Evolutionary conservation across 2,888 invertebrate genomes (phyloP), one percentile per base, ranked within the genome.

Genomic region (Dyspetes luteomarginatus): DNA sequence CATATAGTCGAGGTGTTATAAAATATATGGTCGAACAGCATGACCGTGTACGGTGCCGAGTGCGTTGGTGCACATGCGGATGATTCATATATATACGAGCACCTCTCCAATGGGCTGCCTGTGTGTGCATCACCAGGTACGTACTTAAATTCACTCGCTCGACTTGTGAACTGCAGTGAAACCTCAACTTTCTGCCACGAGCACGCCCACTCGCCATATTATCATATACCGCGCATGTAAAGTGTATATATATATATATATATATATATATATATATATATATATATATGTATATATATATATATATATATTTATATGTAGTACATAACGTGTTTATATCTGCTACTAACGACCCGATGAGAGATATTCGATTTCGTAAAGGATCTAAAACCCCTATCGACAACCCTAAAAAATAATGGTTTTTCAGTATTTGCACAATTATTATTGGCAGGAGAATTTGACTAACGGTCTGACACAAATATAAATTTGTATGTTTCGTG

Each of bases 61-160:
- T 50, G 50, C 17, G 24, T 26, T 43, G 43, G 43, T 26, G 68
- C 55, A 56, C 43, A 68, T 56, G 52, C 48, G 48, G 48, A 36
- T 60, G 9, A 4, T 15, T 15, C 36, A 52, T 62, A 41, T 50
- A 60, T 24, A 41, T 17, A 30, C 36, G 24, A 62, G 71, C 60
- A 50, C 71, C 60, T 72, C 30, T 50, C 30, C 48, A 9, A 65
- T 17, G 50, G 5, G 36, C 48, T 26, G 24, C 50, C 19, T 48
- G 30, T 24, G 9, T 41, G 30, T 56, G 28, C 28, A 56, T 36
- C n/a, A 3, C 9, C 50, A 5, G 55, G 28, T 56, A 62, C 64
- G 73, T 64, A 73, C 73, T 73, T 73, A 73, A 73, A 73, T 73
- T 73, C 55, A 45, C 24, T 26, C 55, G 43, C 45, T 65, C 36